Conservation (phyloP, 2,888 invertebrate species). For the Chelonus formosanus region DNA sequence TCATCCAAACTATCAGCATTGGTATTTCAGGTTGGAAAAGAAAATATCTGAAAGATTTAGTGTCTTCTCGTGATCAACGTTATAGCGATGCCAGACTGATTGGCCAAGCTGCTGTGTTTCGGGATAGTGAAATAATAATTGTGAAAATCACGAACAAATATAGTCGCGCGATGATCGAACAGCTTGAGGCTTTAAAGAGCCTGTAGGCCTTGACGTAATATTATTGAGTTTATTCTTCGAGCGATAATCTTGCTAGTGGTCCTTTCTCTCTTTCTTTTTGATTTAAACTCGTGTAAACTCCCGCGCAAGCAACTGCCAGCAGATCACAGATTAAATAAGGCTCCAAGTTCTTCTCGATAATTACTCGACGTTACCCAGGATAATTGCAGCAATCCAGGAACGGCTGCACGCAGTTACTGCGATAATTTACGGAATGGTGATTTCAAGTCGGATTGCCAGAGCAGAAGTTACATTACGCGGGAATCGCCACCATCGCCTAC, state of each 20-base stretch:
- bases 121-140: constrained; percentile 48
- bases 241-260: constrained; percentile 27
- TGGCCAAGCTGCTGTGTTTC: constrained; percentile 36
- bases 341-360: constrained; percentile 61
- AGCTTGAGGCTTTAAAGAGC: constrained; percentile 16
- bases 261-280: constrained; percentile 27
- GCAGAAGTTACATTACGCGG: constrained; percentile 58
- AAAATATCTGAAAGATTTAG: constrained; percentile 28
- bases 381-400: constrained; percentile 64
- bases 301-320: constrained; percentile 44
- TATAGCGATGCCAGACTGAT: constrained; percentile 25
- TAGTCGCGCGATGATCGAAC: constrained; percentile 24
- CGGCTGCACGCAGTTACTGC: constrained; percentile 48
- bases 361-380: constrained; percentile 54
- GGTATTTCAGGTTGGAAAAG: constrained; percentile 12
- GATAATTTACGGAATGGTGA: constrained; percentile 63
- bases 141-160: constrained; percentile 53
- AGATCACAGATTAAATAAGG: constrained; percentile 64
- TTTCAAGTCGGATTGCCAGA: constrained; percentile 62
- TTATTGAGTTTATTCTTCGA: constrained; percentile 36
- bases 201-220: constrained; percentile 53
- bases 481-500: constrained; percentile 33
- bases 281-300: constrained; percentile 30
- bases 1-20: constrained; percentile 1
- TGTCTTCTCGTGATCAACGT: constrained; percentile 36